phyloP scores from a whole-genome alignment of 2,797 vertebrate genomes.

The Spinus olivaceus region DNA sequence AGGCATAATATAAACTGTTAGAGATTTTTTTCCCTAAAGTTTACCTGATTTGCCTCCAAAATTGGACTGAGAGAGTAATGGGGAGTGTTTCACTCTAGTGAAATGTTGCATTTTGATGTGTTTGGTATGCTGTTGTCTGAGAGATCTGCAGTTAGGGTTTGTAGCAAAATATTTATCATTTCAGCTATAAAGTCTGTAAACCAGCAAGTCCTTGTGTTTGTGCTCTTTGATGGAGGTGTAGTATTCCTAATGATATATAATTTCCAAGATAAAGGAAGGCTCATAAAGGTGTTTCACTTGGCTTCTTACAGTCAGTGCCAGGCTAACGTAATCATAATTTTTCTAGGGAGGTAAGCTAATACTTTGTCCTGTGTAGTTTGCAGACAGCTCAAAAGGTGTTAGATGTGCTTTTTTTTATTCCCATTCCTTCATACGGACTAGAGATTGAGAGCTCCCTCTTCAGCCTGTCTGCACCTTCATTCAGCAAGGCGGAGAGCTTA shows the following conservation, averaged over 20 bases:
- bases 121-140: background rate
- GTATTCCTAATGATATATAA: background rate
- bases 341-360: background rate
- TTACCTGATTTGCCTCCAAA: background rate
- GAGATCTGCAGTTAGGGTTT: background rate
- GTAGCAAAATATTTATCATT: background rate
- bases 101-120: background rate
- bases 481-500: background rate
- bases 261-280: background rate
- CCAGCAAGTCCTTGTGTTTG: background rate
- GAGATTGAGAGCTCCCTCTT: conserved; percentile 49
- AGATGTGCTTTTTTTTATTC: background rate
- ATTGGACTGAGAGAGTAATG: background rate
- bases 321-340: background rate
- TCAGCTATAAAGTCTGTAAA: background rate
- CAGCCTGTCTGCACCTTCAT: background rate
- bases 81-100: background rate
- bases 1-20: background rate
- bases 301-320: background rate
- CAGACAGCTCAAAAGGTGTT: background rate
- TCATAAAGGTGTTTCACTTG: background rate
- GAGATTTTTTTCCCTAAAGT: background rate
- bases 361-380: background rate
- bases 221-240: background rate
- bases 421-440: background rate